These are phyloP conservation scores for Hippocampus abdominalis DNA, from an alignment of 2,113 vertebrate species.

Conservation along the genomic window DNA sequence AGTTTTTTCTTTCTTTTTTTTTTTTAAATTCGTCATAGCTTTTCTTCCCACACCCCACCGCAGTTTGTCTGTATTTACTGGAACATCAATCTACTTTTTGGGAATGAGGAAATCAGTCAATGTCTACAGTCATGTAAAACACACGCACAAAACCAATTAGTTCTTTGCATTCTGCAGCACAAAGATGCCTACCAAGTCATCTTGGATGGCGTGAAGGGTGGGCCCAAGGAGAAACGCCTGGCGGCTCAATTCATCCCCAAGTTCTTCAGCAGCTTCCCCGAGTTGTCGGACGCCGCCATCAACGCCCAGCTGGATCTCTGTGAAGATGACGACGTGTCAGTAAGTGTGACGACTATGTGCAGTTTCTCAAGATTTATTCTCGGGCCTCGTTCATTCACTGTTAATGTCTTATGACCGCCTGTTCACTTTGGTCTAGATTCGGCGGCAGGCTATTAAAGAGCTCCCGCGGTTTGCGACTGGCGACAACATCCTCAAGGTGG, in stretches of 20 bases:
- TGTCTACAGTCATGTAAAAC: background rate
- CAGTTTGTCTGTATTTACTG: too few relatives aligned
- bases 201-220: conserved; percentile 93
- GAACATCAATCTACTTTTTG: background rate
- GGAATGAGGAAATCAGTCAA: background rate
- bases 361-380: background rate
- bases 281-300: conserved; percentile 91
- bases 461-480: conserved; percentile 93
- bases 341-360: conserved; percentile 63
- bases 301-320: conserved; percentile 97
- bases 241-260: conserved; percentile 98
- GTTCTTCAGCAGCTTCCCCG: conserved; percentile 96
- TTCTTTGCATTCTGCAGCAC: conserved; percentile 72
- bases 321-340: conserved; percentile 97
- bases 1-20: too few relatives aligned
- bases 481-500: conserved; percentile 91
- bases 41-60: too few relatives aligned
- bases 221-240: conserved; percentile 93
- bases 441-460: conserved; percentile 95
- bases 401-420: background rate
- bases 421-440: conserved; percentile 75
- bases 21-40: too few relatives aligned
- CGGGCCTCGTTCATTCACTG: background rate
- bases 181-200: conserved; percentile 96
- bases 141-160: background rate